Evolutionary conservation across 2,888 invertebrate species (phyloP), one percentile per base, ranked within the genome.

Genomic region (Zhuqinia jingwanae): DNA sequence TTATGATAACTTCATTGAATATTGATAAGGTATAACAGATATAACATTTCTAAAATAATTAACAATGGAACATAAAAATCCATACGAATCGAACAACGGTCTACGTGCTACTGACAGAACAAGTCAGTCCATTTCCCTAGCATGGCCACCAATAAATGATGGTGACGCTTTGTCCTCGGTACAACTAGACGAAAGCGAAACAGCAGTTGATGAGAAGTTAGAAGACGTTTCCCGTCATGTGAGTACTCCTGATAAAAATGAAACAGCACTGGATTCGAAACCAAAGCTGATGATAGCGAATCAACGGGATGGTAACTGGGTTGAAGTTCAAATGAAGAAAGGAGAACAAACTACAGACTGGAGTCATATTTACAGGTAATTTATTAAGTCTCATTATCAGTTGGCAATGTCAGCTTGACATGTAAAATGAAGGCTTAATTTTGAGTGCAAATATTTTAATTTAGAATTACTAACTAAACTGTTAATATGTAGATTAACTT

Each of bases 251-350:
- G 79, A 15, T 60, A 15, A 60, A 22, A 42, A 27, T 25, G 36
- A 53, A 17, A 42, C 56, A 17, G 50, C 15, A 30, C 20, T 10
- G 2, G n/a, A 1, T 42, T 11, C 70, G 30, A 13, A 20, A n/a
- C 22, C 42, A 3, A 42, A 63, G 27, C 60, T 36, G 20, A 45
- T 47, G 45, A 45, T 6, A 17, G 1, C 8, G 56, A 36, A 8
- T 5, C n/a, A 45, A 3, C 56, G 56, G 25, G 53, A 82, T 36
- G 78, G 53, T n/a, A 77, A 85, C n/a, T 86, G 83, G 83, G 80
- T 56, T 80, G 88, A 89, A 60, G 63, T 89, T 20, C 83, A 88
- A 83, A 89, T 89, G 89, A 88, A 70, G 30, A 60, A 73, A 27
- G 36, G 36, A 6, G 78, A 70, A 5, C 76, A 85, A 25, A 13